Evolutionary conservation across 2,888 invertebrate genomes (phyloP), one percentile per base, ranked within the genome.

Genomic region (Zygaena filipendulae): DNA sequence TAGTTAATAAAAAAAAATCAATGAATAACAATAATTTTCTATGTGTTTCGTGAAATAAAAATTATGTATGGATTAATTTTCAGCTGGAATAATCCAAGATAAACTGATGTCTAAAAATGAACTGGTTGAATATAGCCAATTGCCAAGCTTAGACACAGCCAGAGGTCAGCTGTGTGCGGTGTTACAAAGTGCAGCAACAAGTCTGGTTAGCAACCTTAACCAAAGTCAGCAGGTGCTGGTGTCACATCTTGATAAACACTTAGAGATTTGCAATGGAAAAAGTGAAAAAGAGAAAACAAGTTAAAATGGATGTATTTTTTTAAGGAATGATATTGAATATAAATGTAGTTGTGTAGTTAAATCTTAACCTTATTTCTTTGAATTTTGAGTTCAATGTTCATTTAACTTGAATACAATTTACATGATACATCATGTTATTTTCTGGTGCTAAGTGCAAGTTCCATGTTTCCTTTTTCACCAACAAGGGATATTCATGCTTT

Each of bases 31-130:
- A n/a, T n/a, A n/a, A n/a, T n/a, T n/a, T n/a, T n/a, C n/a, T n/a
- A n/a, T n/a, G n/a, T n/a, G n/a, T n/a, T n/a, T n/a, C n/a, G n/a
- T n/a, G n/a, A n/a, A n/a, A n/a, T n/a, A n/a, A n/a, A n/a, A n/a
- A n/a, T n/a, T n/a, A n/a, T n/a, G n/a, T n/a, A n/a, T n/a, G n/a
- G n/a, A n/a, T 28, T 36, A 29, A 36, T 22, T 72, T 72, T 22
- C 63, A 88, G 89, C 85, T 57, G 92, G 87, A n/a, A 85, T 92
- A 35, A 81, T 88, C 27, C 86, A 92, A 46, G 85, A 86, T 24
- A 81, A 74, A 32, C 59, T 92, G 13, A 45, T 92, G 42, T 87
- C 84, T 36, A 83, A 83, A 40, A 87, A 87, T 52, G 88, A 92
- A 45, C 67, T 92, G 14, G 47, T 87, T 13, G 75, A 83, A 42